phyloP scores from a whole-genome alignment of 2,113 vertebrate species.

The Sander vitreus region DNA sequence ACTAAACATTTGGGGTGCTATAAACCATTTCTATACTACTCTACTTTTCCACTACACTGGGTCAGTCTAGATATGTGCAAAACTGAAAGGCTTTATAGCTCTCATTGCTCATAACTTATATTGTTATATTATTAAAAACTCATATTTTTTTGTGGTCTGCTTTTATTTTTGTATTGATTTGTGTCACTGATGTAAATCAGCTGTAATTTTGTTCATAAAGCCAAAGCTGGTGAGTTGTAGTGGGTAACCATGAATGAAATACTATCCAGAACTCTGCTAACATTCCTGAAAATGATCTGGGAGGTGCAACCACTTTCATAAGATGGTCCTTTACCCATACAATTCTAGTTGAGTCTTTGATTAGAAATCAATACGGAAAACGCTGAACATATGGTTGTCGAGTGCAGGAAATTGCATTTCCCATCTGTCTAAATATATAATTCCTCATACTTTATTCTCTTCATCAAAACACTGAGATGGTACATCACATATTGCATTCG shows the following conservation, averaged over 20 bases:
- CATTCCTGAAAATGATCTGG: neutral
- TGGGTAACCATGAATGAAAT: neutral
- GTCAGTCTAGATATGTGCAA: neutral
- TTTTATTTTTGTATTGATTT: neutral
- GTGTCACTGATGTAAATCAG: neutral
- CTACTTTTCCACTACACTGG: neutral
- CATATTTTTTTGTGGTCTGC: neutral
- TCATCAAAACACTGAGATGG: conserved; percentile 57
- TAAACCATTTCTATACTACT: conserved; percentile 38
- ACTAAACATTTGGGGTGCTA: conserved; percentile 27
- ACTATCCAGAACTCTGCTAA: neutral
- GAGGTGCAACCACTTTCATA: neutral
- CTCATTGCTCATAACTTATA: neutral
- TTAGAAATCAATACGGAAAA: conserved; percentile 52
- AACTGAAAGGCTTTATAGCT: neutral
- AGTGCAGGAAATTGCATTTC: conserved; percentile 40
- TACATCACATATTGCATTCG: conserved; percentile 56
- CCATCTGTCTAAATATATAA: conserved; percentile 51
- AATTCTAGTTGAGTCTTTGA: conserved; percentile 20
- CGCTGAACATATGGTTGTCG: conserved; percentile 29
- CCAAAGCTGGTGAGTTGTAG: neutral
- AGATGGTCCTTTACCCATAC: neutral
- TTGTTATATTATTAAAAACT: neutral
- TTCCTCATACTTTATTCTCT: conserved; percentile 51
- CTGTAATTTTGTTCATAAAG: neutral